These are phyloP conservation scores for Drosophila arizonae DNA, from an alignment of 1,140 invertebrate genomes.

Conservation along the genomic window DNA sequence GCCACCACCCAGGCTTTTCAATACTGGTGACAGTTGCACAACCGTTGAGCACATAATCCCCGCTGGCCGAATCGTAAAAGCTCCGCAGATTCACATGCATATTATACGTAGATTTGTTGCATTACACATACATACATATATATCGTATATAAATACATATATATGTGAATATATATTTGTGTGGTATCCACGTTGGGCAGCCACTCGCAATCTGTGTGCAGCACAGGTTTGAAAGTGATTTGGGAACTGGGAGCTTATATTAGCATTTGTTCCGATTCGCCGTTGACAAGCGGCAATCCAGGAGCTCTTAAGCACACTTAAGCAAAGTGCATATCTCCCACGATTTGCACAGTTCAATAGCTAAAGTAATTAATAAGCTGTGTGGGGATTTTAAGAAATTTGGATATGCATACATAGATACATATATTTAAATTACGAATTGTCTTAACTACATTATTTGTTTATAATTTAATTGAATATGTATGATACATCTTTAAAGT, in stretches of 20 bases:
- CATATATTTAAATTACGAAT: too few species aligned
- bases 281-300: slow-evolving; percentile 65
- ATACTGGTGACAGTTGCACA: slow-evolving; percentile 37
- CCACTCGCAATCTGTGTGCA: slow-evolving; percentile 58
- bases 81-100: slow-evolving; percentile 65
- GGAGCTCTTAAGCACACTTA: slow-evolving; percentile 48
- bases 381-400: not conserved
- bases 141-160: slow-evolving; percentile 8
- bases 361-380: not conserved
- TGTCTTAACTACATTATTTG: too few species aligned
- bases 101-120: slow-evolving; percentile 77
- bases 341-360: slow-evolving; percentile 8
- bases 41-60: slow-evolving; percentile 66
- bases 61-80: slow-evolving; percentile 67
- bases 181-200: slow-evolving; percentile 36
- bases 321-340: slow-evolving; percentile 42
- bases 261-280: slow-evolving; percentile 39
- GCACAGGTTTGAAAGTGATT: slow-evolving; percentile 67
- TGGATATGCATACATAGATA: too few species aligned
- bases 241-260: slow-evolving; percentile 40
- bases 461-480: too few species aligned
- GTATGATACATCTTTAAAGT: too few species aligned
- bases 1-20: not conserved
- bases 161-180: slow-evolving; percentile 6
- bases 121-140: slow-evolving; percentile 47